A percentile compares a stretch with the other conserved stretches of the same genome.
phyloP scores from a whole-genome alignment of 2,113 vertebrate species.

The Cairina moschata region DNA sequence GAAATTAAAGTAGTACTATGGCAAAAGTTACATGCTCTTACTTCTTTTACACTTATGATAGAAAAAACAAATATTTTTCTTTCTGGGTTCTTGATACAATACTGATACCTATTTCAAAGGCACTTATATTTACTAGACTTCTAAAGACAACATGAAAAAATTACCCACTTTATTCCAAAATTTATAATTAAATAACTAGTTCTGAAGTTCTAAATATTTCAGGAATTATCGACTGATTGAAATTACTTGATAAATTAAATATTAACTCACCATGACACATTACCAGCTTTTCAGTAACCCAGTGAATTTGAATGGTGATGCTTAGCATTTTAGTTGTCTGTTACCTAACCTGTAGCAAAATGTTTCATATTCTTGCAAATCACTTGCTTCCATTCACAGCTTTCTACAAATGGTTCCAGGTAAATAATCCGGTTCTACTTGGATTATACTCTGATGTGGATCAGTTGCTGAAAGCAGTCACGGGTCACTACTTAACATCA shows the following conservation, averaged over 20 bases:
- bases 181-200: background rate
- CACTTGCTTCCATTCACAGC: background rate
- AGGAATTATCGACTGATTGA: background rate
- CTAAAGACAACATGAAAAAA: background rate
- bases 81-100: background rate
- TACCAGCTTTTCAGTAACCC: background rate
- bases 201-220: background rate
- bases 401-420: background rate
- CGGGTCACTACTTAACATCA: background rate
- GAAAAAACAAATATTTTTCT: background rate
- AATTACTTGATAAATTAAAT: background rate
- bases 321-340: background rate
- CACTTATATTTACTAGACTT: background rate
- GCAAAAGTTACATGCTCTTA: background rate
- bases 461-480: background rate
- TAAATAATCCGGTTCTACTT: background rate
- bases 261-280: background rate
- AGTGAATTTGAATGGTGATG: background rate
- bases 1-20: background rate
- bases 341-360: background rate
- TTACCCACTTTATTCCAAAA: background rate
- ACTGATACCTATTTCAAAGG: background rate
- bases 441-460: background rate
- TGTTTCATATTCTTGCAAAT: background rate
- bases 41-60: background rate